phyloP scores from a whole-genome alignment of 1,140 invertebrate species.

The Zaprionus nigranus region DNA sequence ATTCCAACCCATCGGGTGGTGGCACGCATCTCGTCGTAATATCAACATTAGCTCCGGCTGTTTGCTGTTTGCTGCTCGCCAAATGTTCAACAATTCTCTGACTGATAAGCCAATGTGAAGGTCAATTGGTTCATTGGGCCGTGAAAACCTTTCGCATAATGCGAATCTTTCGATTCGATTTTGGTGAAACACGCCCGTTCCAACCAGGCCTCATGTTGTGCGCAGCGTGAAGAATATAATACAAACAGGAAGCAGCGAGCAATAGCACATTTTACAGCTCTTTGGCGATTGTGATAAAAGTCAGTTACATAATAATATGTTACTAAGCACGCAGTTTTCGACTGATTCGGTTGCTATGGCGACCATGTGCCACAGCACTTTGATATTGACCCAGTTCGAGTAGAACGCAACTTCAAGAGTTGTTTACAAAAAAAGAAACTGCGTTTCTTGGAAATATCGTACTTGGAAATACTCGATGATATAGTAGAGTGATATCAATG shows the following conservation, averaged over 20 bases:
- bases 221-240: background rate
- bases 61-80: conserved; percentile 32
- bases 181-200: background rate
- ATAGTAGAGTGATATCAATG: background rate
- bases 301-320: conserved; percentile 2
- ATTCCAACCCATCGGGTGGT: background rate
- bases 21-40: conserved; percentile 4
- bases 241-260: background rate
- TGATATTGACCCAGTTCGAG: conserved; percentile 1
- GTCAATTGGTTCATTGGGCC: conserved; percentile 48
- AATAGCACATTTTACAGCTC: background rate
- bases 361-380: background rate
- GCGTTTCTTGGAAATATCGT: no score
- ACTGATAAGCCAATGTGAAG: conserved; percentile 45
- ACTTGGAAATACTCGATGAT: background rate
- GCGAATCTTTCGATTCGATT: conserved; percentile 11
- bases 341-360: background rate
- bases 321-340: background rate
- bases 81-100: conserved; percentile 32
- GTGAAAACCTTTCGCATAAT: conserved; percentile 27
- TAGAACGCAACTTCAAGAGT: background rate
- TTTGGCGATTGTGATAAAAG: background rate
- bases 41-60: conserved; percentile 23
- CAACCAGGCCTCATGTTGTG: background rate
- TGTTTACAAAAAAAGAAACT: no score